Base-by-base conservation (phyloP, 2,113 vertebrate genomes). In the Lates calcarifer region DNA sequence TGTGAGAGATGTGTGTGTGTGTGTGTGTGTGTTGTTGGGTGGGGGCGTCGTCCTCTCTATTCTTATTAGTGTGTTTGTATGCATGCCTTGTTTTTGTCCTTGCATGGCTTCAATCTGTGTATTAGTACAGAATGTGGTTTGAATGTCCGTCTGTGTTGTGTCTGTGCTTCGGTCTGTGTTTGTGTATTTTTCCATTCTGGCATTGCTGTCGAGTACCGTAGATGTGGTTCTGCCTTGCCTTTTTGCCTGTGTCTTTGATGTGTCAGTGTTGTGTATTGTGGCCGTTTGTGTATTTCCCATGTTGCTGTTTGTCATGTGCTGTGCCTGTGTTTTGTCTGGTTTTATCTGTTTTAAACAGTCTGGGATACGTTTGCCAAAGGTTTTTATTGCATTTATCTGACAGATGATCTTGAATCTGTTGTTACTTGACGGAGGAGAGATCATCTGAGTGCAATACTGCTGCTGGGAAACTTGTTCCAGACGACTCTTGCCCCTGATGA, bases 361-460 rank as follows among this genome's bases (percentile, higher is more conserved):
- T 66, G 90, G 91, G 89, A 88, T 79, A 74, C 24, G 86, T 90
- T 90, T 70, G 60, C 90, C 89, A 85, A 90, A 86, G 55, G 89
- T 79, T 87, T 87, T 88, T 82, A 88, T 94, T 93, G 92, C 82
- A 77, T 58, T 51, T 61, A 37, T 77, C 55, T 68, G 31, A 68
- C 33, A 78, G 92, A 92, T 93, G 89, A 94, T 92, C 93, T 90
- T 71, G 70, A 91, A 79, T 90, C 84, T 56, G 43, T 72, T 70
- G 43, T 66, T 35, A 69, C 15, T 84, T 24, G 45, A 62, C 49
- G 89, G 91, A 91, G 68, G 82, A 89, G 58, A 87, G 91, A 91
- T 93, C 88, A 94, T 93, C 91, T 91, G 70, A 83, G 79, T 89
- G 89, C 93, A 92, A 93, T 92, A 65, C 82, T 15, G 73, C 90